Base-by-base conservation (phyloP, 2,888 invertebrate species). In the Drosophila nr. perissopoda region DNA sequence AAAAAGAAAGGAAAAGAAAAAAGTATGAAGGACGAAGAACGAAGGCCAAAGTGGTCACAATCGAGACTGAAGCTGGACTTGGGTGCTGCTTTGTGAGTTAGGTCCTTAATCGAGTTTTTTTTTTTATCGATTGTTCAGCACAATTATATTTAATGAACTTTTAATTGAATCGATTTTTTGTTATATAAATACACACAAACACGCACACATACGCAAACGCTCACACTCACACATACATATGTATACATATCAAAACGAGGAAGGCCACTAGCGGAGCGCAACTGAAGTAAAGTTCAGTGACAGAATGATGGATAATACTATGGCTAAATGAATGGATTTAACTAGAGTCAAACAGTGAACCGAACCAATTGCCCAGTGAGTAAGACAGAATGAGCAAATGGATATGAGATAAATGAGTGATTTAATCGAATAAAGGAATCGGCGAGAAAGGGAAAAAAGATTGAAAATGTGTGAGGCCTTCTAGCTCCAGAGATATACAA, bases 121-220 rank as follows among this genome's bases (percentile, higher is more conserved):
- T 73, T 71, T 73, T 67, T 82, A 82, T 83, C 78, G 87, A 83
- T 87, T 83, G 69, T 75, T 73, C 54, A 34, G 71, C 60, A 73
- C 85, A 84, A 84, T 82, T 87, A 80, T 82, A 76, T 82, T 76
- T 84, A 80, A 84, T 84, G 87, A 84, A 82, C 76, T 87, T 84
- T 84, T 87, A 87, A 84, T 84, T 87, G 73, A 84, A 87, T 87
- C 82, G 87, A 82, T 82, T 83, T 87, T 62, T 67, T 76, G 52
- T 57, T 57, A 66, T 76, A 76, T 49, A 63, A 59, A 76, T 52
- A 76, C 49, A 65, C 42, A 64, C 33, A 63, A n/a, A 29, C 7
- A 25, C 45, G 16, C 13, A 13, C 11, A 42, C n/a, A 25, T 25
- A 38, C 21, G 33, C 33, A 33, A 11, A 36, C 21, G 21, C 45